phyloP scores from a whole-genome alignment of 2,113 vertebrate genomes.

The Chunga burmeisteri region DNA sequence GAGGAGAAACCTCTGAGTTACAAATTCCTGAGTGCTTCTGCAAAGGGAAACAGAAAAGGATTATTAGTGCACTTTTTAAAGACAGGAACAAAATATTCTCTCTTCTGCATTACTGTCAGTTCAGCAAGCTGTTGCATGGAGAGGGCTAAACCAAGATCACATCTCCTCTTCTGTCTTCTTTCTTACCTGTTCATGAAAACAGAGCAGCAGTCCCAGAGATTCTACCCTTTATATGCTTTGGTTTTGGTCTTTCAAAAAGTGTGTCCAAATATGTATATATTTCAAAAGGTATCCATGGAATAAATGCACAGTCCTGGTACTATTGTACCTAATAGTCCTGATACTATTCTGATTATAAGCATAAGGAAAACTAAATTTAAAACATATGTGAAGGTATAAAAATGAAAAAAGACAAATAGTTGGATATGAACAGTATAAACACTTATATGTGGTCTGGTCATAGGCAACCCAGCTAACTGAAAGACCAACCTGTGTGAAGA shows the following conservation, averaged over 20 bases:
- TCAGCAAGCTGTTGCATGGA: neutral
- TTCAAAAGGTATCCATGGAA: neutral
- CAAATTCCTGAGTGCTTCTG: neutral
- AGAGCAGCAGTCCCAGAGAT: neutral
- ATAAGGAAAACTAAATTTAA: neutral
- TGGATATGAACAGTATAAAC: neutral
- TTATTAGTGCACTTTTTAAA: neutral
- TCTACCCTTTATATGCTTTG: neutral
- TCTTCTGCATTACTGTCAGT: neutral
- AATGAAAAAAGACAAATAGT: neutral
- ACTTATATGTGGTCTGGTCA: neutral
- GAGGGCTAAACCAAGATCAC: neutral
- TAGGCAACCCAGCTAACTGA: conserved; percentile 91
- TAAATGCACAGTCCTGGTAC: neutral
- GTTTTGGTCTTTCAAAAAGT: neutral
- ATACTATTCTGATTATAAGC: neutral
- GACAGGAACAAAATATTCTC: neutral
- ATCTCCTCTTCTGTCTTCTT: neutral
- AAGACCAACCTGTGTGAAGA: conserved; percentile 93
- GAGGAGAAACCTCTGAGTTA: neutral
- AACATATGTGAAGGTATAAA: neutral
- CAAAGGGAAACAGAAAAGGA: neutral
- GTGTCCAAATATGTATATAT: neutral
- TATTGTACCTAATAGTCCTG: neutral
- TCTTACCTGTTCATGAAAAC: neutral